Conservation (phyloP, 2,888 invertebrate species). For the Drosophila meridiana region DNA sequence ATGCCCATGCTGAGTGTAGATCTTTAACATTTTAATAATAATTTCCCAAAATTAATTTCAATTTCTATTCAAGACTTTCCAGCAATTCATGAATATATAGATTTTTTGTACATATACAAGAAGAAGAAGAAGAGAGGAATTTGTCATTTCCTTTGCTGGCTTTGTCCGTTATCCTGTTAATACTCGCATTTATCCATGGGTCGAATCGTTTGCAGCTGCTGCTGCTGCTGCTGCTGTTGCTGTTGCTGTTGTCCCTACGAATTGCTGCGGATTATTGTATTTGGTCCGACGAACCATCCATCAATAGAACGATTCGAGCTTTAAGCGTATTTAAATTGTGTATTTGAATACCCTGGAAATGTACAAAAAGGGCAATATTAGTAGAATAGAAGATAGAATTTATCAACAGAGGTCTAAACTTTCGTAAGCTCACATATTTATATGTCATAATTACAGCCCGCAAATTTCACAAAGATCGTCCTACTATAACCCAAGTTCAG, state of each 20-base stretch:
- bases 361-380: background rate
- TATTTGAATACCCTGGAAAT: background rate
- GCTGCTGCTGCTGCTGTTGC: background rate
- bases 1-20: background rate
- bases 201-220: slow-evolving; percentile 4
- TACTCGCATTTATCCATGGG: slow-evolving; percentile 7
- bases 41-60: background rate
- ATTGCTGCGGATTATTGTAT: background rate
- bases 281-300: background rate
- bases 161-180: background rate
- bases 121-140: background rate
- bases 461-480: background rate
- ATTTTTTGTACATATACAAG: background rate
- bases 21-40: background rate
- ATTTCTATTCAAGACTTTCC: background rate
- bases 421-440: too few relatives aligned
- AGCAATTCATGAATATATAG: background rate
- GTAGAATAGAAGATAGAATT: background rate
- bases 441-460: too few relatives aligned
- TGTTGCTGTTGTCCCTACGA: background rate
- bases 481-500: background rate
- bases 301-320: background rate
- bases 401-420: background rate
- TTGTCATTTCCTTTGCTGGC: slow-evolving; percentile 1
- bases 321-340: background rate